These are phyloP conservation scores for Lates calcarifer DNA, from an alignment of 2,113 vertebrate species.

Conservation along the genomic window DNA sequence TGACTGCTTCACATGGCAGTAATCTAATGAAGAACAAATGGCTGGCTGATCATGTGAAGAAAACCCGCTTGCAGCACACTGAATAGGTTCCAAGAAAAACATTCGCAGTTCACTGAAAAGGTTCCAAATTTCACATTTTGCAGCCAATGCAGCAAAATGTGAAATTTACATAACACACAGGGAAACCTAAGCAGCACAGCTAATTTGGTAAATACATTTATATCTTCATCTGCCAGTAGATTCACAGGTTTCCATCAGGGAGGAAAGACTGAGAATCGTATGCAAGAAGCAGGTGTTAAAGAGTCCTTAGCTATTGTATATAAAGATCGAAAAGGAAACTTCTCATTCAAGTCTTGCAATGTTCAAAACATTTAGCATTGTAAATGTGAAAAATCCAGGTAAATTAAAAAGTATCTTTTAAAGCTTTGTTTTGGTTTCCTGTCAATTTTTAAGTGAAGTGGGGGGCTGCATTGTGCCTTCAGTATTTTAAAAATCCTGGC, in stretches of 20 bases:
- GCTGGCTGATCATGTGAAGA: conserved; percentile 53
- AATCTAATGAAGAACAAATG: conserved; percentile 74
- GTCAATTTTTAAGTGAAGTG: neutral
- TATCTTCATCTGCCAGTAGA: neutral
- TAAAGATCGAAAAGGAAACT: neutral
- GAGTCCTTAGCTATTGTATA: neutral
- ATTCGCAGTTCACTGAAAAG: conserved; percentile 22
- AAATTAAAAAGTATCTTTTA: neutral
- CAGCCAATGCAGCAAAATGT: conserved; percentile 9
- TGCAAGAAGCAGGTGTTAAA: conserved; percentile 1
- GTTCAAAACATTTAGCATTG: neutral
- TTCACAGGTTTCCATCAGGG: neutral
- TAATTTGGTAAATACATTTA: conserved; percentile 3
- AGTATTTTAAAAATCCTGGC: neutral
- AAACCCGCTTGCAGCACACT: conserved; percentile 25
- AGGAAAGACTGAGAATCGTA: neutral
- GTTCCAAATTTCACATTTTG: conserved; percentile 7
- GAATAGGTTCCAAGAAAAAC: neutral
- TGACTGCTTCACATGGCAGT: conserved; percentile 49
- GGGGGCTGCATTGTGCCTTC: neutral
- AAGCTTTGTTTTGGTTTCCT: neutral
- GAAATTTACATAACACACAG: conserved; percentile 21
- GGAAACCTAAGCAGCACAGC: neutral
- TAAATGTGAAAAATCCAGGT: too few relatives aligned
- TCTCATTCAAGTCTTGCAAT: neutral